A percentile compares a stretch with the other conserved stretches of the same genome.
These are phyloP conservation scores for Plagodis dolabraria DNA, from an alignment of 2,888 invertebrate species.

Conservation along the genomic window DNA sequence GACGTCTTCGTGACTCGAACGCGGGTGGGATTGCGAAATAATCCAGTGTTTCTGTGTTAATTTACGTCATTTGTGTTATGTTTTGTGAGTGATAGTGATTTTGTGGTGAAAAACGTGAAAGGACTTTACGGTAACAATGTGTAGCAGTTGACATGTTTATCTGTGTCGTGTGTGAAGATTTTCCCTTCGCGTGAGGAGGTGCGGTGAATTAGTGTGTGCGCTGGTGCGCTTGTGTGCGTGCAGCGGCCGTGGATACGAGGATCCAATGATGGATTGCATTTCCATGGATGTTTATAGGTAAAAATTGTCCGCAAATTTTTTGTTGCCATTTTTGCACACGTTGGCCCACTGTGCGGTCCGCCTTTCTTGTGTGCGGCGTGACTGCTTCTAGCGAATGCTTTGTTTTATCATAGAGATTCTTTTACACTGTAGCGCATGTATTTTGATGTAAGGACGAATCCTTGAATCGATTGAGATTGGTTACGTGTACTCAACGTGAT, in stretches of 20 bases:
- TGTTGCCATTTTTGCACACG: slow-evolving; percentile 55
- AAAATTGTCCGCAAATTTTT: slow-evolving; percentile 68
- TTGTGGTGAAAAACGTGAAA: slow-evolving; percentile 80
- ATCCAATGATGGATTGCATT: slow-evolving; percentile 84
- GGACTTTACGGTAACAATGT: slow-evolving; percentile 83
- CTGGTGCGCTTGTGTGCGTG: slow-evolving; percentile 70
- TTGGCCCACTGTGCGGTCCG: slow-evolving; percentile 51
- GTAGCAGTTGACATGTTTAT: slow-evolving; percentile 85
- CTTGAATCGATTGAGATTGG: slow-evolving; percentile 62
- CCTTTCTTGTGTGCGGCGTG: slow-evolving; percentile 39
- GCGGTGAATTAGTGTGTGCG: slow-evolving; percentile 77
- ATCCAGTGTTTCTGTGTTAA: slow-evolving; percentile 77
- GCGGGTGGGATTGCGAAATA: slow-evolving; percentile 79
- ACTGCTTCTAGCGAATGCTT: slow-evolving; percentile 53
- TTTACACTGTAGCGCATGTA: slow-evolving; percentile 51
- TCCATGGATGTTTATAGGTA: slow-evolving; percentile 81
- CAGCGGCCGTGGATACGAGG: slow-evolving; percentile 70
- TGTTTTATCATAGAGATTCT: slow-evolving; percentile 52
- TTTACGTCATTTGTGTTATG: slow-evolving; percentile 75
- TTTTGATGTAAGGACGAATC: slow-evolving; percentile 55
- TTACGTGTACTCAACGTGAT: slow-evolving; percentile 46
- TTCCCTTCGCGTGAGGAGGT: slow-evolving; percentile 84
- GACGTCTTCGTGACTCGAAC: slow-evolving; percentile 78
- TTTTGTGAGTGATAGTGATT: slow-evolving; percentile 73
- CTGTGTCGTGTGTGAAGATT: slow-evolving; percentile 85